phyloP scores from a whole-genome alignment of 2,797 vertebrate species.

The Thunnus albacares region DNA sequence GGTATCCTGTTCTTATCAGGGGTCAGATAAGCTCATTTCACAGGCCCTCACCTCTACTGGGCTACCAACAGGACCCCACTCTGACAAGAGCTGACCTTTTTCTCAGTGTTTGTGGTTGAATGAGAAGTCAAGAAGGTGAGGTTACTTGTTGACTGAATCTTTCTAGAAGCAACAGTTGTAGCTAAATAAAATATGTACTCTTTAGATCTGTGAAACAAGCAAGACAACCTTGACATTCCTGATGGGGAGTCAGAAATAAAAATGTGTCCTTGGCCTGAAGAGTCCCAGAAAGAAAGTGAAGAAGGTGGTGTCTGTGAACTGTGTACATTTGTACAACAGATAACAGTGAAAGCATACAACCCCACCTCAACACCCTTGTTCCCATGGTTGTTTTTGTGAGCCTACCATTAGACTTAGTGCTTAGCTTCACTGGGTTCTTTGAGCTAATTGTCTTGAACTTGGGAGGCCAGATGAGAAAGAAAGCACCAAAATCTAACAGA shows the following conservation, averaged over 20 bases:
- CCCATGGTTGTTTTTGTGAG: conserved; percentile 13
- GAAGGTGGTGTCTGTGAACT: conserved; percentile 8
- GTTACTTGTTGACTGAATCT: not conserved
- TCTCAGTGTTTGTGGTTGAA: conserved; percentile 31
- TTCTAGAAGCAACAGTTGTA: conserved; percentile 45
- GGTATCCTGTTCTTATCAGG: conserved; percentile 82
- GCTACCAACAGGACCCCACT: conserved; percentile 63
- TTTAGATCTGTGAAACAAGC: conserved; percentile 33
- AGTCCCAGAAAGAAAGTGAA: not conserved
- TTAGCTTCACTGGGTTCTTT: conserved; percentile 32
- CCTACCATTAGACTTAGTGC: conserved; percentile 21
- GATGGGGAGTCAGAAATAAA: conserved; percentile 39
- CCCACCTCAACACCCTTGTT: conserved; percentile 16
- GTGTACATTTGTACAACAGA: not conserved
- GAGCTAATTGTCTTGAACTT: conserved; percentile 64
- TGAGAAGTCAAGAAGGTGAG: conserved; percentile 23
- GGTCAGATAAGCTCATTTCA: conserved; percentile 83
- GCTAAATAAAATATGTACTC: conserved; percentile 32
- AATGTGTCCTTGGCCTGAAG: conserved; percentile 30
- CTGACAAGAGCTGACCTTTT: conserved; percentile 53
- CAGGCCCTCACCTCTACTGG: conserved; percentile 72
- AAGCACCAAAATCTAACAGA: conserved; percentile 25
- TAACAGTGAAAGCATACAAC: not conserved
- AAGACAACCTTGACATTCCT: conserved; percentile 70
- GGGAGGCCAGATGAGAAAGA: conserved; percentile 33